Conservation (phyloP, 2,113 vertebrate species). For the Urocolius indicus region DNA sequence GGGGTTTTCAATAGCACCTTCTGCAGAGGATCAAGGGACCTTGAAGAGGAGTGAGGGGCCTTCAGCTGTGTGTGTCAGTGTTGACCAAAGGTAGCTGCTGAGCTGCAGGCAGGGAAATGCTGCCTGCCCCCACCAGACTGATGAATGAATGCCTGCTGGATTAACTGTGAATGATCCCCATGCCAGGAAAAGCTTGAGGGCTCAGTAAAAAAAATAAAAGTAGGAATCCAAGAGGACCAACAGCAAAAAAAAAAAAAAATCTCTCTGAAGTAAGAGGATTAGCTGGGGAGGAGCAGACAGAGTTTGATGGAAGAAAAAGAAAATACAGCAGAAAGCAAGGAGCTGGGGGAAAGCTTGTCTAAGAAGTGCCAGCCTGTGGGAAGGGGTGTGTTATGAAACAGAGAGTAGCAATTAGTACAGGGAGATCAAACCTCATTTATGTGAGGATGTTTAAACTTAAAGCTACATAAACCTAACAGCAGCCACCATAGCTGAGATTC, state of each 20-base stretch:
- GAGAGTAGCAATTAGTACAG: neutral
- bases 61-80: neutral
- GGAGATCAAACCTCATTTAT: neutral
- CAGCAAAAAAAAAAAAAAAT: neutral
- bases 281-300: neutral
- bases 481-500: neutral
- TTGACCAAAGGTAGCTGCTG: neutral
- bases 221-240: neutral
- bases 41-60: neutral
- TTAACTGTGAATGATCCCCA: neutral
- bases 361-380: neutral
- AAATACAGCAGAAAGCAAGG: neutral
- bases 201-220: neutral
- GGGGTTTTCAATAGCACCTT: neutral
- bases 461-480: neutral
- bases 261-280: neutral
- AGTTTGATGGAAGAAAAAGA: neutral
- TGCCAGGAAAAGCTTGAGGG: constrained; percentile 15
- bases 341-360: neutral
- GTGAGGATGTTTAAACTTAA: neutral
- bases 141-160: neutral
- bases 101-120: neutral
- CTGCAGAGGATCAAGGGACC: neutral
- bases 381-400: neutral
- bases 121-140: neutral